Conservation (phyloP, 1,140 invertebrate genomes). For the Nasonia giraulti region DNA sequence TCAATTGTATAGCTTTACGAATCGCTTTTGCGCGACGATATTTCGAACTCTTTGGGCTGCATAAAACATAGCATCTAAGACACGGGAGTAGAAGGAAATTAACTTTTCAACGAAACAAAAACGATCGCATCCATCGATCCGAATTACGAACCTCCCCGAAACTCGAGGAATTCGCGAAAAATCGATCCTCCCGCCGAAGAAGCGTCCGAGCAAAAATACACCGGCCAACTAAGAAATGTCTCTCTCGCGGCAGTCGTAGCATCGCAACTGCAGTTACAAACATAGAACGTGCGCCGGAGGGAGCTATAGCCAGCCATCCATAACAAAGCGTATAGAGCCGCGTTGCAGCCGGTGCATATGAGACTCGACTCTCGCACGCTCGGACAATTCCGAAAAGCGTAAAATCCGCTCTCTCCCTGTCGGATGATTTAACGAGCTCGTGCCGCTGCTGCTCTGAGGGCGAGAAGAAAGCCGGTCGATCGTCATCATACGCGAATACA, state of each 20-base stretch:
- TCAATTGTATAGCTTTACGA: not conserved
- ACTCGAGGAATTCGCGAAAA: too few species aligned
- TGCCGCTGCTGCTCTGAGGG: not conserved
- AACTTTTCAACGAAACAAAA: too few species aligned
- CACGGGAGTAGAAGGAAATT: not conserved
- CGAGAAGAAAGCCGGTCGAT: not conserved
- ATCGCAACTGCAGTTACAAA: slow-evolving; percentile 9
- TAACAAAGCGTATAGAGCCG: not conserved
- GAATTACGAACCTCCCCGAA: too few species aligned
- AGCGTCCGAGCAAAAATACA: not conserved
- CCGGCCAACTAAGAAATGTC: not conserved
- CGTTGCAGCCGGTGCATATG: not conserved
- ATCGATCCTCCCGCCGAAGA: not conserved
- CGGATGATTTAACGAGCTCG: slow-evolving; percentile 27
- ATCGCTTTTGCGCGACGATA: not conserved
- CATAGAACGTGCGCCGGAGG: not conserved
- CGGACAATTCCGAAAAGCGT: slow-evolving; percentile 28
- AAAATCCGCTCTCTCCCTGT: slow-evolving; percentile 8
- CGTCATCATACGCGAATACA: not conserved
- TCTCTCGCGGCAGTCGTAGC: not conserved
- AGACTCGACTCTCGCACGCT: not conserved
- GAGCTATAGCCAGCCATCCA: not conserved
- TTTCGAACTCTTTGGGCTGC: not conserved
- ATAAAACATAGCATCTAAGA: not conserved
- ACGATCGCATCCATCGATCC: too few species aligned